These are phyloP conservation scores for Pseudorectes ferrugineus DNA, from an alignment of 2,113 vertebrate species.

Conservation along the genomic window DNA sequence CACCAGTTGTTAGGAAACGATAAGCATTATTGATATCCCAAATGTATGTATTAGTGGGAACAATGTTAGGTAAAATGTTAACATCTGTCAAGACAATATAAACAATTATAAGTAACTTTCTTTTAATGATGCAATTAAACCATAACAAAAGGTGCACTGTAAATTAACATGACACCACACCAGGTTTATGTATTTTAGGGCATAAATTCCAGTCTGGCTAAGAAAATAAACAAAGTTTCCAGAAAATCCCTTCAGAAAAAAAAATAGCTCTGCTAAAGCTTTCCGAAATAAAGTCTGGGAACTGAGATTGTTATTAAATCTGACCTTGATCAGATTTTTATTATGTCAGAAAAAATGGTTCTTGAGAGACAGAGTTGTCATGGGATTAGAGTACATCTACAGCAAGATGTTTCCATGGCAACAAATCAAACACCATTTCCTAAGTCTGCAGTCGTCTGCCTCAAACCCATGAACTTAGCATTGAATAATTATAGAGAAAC, in stretches of 20 bases:
- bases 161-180: slow-evolving; percentile 64
- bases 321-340: slow-evolving; percentile 82
- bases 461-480: slow-evolving; percentile 78
- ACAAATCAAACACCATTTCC: slow-evolving; percentile 82
- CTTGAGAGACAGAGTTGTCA: slow-evolving; percentile 78
- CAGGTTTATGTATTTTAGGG: slow-evolving; percentile 56
- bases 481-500: slow-evolving; percentile 79
- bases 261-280: slow-evolving; percentile 41
- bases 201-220: slow-evolving; percentile 53
- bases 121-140: slow-evolving; percentile 72
- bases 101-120: slow-evolving; percentile 76
- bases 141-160: slow-evolving; percentile 63
- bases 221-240: slow-evolving; percentile 66
- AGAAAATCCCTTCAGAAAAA: slow-evolving; percentile 60
- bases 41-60: slow-evolving; percentile 70
- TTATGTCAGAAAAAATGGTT: slow-evolving; percentile 79
- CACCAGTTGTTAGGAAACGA: slow-evolving; percentile 71
- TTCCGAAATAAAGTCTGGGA: slow-evolving; percentile 64
- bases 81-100: slow-evolving; percentile 73
- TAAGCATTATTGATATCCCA: slow-evolving; percentile 70
- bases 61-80: slow-evolving; percentile 69
- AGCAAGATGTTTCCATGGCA: slow-evolving; percentile 82
- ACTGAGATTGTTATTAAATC: slow-evolving; percentile 81
- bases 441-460: slow-evolving; percentile 74
- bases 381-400: slow-evolving; percentile 83